Base-by-base conservation (phyloP, 2,888 invertebrate species). In the Gisinianus flammeolus region DNA sequence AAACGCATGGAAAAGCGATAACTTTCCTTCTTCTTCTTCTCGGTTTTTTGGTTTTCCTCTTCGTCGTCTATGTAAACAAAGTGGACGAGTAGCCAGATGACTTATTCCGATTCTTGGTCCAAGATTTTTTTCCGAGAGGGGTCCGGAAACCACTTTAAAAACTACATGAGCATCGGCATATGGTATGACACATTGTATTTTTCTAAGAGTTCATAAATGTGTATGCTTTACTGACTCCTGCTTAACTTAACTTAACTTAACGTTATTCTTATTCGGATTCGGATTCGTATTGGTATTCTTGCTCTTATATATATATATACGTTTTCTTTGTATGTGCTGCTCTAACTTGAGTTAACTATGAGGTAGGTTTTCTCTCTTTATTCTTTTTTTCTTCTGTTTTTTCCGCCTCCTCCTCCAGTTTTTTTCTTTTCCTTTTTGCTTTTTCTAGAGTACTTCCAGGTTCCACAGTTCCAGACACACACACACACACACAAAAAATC, bases 131-230 rank as follows among this genome's bases (percentile, higher is more conserved):
- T 44, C 44, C 44, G 44, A 44, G 44, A 44, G 44, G 44, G 44
- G 44, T 35, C 35, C 3, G 8, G 44, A 44, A 44, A 44, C 35
- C 35, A 8, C 35, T 35, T 44, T 44, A 44, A 2, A 44, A 35
- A 35, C 35, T 44, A 44, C 44, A 44, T 44, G 2, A 1, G 44
- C 44, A 44, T 44, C 6, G 3, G 44, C 44, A 44, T 44, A 44
- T 44, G 44, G 3, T 44, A 44, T 44, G 44, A 44, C 44, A 44
- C 44, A 44, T 4, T 4, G 3, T 44, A 19, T 44, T 56, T 71
- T 52, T 30, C 52, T 31, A 56, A n/a, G 19, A 54, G 71, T 58
- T 71, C 71, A 71, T 71, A 71, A 71, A 71, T 71, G 30, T 71
- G 30, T 56, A 71, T 71, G 56, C 58, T 58, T 58, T 58, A 22